Evolutionary conservation across 2,888 invertebrate species (phyloP).

Genomic region (Nasonovia ribisnigri): DNA sequence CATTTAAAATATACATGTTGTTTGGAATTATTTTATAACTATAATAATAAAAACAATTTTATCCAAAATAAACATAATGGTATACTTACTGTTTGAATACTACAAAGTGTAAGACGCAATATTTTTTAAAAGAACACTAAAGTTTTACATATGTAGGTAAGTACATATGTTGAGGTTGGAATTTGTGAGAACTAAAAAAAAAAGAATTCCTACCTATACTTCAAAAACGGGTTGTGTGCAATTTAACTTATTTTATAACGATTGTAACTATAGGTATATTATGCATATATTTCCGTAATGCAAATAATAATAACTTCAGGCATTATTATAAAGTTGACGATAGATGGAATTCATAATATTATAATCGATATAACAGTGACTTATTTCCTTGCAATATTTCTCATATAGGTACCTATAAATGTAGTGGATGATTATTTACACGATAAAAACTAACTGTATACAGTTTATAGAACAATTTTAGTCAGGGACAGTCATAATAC

Average conservation of each 20-base stretch:
- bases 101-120: neutral
- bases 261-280: neutral
- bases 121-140: neutral
- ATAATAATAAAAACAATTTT: neutral
- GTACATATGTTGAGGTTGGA: neutral
- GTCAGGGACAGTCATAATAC: neutral
- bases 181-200: neutral
- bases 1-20: neutral
- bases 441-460: neutral
- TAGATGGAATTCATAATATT: neutral
- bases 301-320: no score
- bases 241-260: constrained; percentile 1
- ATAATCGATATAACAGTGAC: neutral
- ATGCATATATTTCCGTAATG: neutral
- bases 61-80: neutral
- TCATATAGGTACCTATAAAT: neutral
- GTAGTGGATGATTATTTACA: neutral
- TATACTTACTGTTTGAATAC: neutral
- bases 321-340: neutral
- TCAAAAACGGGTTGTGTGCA: neutral
- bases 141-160: no score
- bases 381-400: neutral
- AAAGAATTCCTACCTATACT: no score
- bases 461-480: neutral
- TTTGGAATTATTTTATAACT: neutral